Evolutionary conservation across 2,797 vertebrate species (phyloP).

Genomic region (Sandelia bainsii): DNA sequence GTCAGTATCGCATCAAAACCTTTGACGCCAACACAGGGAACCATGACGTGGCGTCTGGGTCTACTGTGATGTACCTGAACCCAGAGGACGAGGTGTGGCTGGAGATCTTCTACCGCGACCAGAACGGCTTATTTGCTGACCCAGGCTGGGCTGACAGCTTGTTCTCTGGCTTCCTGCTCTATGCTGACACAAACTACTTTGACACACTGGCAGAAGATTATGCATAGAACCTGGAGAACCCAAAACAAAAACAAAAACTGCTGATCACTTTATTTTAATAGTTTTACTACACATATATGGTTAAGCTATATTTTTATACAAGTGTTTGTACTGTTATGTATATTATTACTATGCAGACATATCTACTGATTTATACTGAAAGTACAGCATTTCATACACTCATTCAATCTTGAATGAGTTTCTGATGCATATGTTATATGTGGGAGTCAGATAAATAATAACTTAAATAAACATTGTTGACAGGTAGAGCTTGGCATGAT

Average conservation of each 20-base stretch:
- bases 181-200: slow-evolving; percentile 94
- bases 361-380: slow-evolving; percentile 38
- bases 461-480: slow-evolving; percentile 52
- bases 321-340: slow-evolving; percentile 46
- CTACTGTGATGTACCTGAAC: slow-evolving; percentile 93
- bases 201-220: slow-evolving; percentile 91
- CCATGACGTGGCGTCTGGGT: slow-evolving; percentile 96
- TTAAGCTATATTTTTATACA: slow-evolving; percentile 64
- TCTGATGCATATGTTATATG: slow-evolving; percentile 19
- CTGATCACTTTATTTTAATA: slow-evolving; percentile 21
- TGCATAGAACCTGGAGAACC: slow-evolving; percentile 47
- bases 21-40: slow-evolving; percentile 98
- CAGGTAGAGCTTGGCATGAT: neutral
- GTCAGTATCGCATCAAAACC: slow-evolving; percentile 94
- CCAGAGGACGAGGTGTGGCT: slow-evolving; percentile 98
- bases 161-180: slow-evolving; percentile 98
- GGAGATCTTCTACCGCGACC: slow-evolving; percentile 96
- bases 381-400: slow-evolving; percentile 36
- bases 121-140: slow-evolving; percentile 96
- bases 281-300: slow-evolving; percentile 18
- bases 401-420: slow-evolving; percentile 33
- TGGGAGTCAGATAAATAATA: slow-evolving; percentile 1
- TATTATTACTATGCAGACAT: slow-evolving; percentile 24
- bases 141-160: slow-evolving; percentile 95
- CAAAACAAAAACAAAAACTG: slow-evolving; percentile 29